phyloP scores from a whole-genome alignment of 2,888 invertebrate species.

The Pseudoips prasinana region DNA sequence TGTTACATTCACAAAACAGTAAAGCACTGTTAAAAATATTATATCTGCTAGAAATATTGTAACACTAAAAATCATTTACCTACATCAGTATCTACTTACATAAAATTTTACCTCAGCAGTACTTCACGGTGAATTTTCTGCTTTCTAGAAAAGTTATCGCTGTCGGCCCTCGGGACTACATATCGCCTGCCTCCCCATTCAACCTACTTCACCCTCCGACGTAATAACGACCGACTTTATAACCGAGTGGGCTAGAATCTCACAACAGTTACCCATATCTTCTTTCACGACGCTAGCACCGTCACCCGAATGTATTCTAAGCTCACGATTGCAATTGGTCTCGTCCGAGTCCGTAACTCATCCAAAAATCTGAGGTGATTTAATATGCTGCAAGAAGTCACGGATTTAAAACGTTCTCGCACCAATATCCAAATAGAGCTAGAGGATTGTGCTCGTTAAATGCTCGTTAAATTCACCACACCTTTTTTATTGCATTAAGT shows the following conservation, averaged over 20 bases:
- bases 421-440: too few relatives aligned
- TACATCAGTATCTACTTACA: slow-evolving; percentile 27
- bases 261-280: slow-evolving; percentile 37
- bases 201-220: slow-evolving; percentile 21
- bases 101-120: slow-evolving; percentile 33
- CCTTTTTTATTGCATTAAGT: too few relatives aligned
- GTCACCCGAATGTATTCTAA: slow-evolving; percentile 36
- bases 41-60: too few relatives aligned
- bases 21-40: too few relatives aligned
- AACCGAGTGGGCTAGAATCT: slow-evolving; percentile 38
- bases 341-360: too few relatives aligned
- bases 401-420: too few relatives aligned
- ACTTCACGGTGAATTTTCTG: slow-evolving; percentile 34
- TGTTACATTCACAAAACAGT: too few relatives aligned
- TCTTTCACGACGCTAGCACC: slow-evolving; percentile 25
- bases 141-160: slow-evolving; percentile 43
- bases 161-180: slow-evolving; percentile 39
- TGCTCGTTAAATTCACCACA: too few relatives aligned
- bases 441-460: too few relatives aligned
- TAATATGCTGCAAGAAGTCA: too few relatives aligned
- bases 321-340: slow-evolving; percentile 48
- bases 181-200: slow-evolving; percentile 23
- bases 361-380: too few relatives aligned
- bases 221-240: slow-evolving; percentile 43
- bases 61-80: slow-evolving; percentile 20